Conservation (phyloP, 92 coral and sea anemone species). For the Palythoa grandiflora region DNA sequence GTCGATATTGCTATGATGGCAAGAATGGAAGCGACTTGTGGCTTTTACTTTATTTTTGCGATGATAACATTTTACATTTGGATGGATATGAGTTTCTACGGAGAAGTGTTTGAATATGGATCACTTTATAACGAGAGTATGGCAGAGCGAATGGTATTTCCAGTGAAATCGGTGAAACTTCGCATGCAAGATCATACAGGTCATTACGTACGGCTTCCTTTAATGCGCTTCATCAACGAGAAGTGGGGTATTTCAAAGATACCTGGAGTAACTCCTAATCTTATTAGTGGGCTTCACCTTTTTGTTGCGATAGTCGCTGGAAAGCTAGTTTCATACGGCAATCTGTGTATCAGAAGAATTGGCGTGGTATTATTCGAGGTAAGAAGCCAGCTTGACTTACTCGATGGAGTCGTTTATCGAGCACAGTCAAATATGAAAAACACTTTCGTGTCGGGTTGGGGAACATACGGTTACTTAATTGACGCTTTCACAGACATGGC, state of each 20-base stretch:
- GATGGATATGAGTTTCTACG: slow-evolving; percentile 92
- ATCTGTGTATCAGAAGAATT: slow-evolving; percentile 73
- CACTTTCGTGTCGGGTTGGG: slow-evolving; percentile 87
- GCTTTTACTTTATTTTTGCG: slow-evolving; percentile 83
- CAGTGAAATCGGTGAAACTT: slow-evolving; percentile 76
- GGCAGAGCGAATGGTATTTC: slow-evolving; percentile 78
- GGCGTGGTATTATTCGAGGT: slow-evolving; percentile 76
- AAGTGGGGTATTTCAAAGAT: slow-evolving; percentile 74
- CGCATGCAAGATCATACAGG: slow-evolving; percentile 90
- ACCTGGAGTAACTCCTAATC: slow-evolving; percentile 78
- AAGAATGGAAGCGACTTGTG: slow-evolving; percentile 83
- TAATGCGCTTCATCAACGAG: slow-evolving; percentile 73
- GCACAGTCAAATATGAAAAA: slow-evolving; percentile 82
- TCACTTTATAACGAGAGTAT: slow-evolving; percentile 75
- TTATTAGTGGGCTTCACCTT: slow-evolving; percentile 79
- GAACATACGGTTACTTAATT: slow-evolving; percentile 80
- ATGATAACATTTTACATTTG: slow-evolving; percentile 77
- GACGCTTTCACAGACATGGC: slow-evolving; percentile 86
- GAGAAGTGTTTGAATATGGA: slow-evolving; percentile 84
- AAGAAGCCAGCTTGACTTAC: slow-evolving; percentile 76
- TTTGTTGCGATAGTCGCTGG: slow-evolving; percentile 76
- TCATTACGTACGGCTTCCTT: slow-evolving; percentile 82
- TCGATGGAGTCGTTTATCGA: slow-evolving; percentile 84
- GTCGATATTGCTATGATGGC: slow-evolving; percentile 48
- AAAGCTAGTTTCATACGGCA: slow-evolving; percentile 69